Evolutionary conservation across 2,888 invertebrate genomes (phyloP), one percentile per base, ranked within the genome.

Genomic region (Sialis fuliginosa): DNA sequence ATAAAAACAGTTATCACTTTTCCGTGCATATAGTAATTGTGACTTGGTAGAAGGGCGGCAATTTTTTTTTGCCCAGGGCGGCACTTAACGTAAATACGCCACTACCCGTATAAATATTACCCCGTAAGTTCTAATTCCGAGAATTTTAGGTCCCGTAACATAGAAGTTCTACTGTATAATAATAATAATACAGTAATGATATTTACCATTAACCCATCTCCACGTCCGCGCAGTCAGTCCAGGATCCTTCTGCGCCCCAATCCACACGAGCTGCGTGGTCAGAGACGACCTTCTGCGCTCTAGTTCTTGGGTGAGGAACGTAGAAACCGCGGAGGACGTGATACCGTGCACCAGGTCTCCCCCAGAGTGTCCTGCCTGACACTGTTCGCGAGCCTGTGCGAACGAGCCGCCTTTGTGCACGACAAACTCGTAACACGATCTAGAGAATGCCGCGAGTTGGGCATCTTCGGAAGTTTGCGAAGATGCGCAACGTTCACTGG

Each of bases 191-290:
- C n/a, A n/a, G n/a, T 22, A 4, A 22, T 22, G 4, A 13, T 35
- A 60, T 72, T 71, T 65, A 87, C 88, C 88, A 61, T 88, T 79
- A 32, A 89, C 86, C 89, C 89, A 90, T 64, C 83, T 81, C 89
- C 90, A 91, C 0, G 82, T 85, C 51, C 85, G 74, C 0, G 83
- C 80, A 1, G 84, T 84, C 48, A 85, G 71, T 31, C 84, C 80
- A 0, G 88, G 87, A 56, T 91, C 90, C 56, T 89, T 87, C 57
- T 85, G 83, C 0, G 88, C 90, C 0, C 91, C 91, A 52, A 91
- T 85, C 91, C 91, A 91, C 3, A 91, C 86, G 49, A 91, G 67
- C 58, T 88, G 87, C 0, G 90, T 87, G 61, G 87, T 87, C 35
- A 90, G 63, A 50, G 76, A 79, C 0, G 79, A 69, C 60, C 87